Evolutionary conservation across 2,888 invertebrate species (phyloP), one percentile per base, ranked within the genome.

Genomic region (Branchipolynoe longqiensis): DNA sequence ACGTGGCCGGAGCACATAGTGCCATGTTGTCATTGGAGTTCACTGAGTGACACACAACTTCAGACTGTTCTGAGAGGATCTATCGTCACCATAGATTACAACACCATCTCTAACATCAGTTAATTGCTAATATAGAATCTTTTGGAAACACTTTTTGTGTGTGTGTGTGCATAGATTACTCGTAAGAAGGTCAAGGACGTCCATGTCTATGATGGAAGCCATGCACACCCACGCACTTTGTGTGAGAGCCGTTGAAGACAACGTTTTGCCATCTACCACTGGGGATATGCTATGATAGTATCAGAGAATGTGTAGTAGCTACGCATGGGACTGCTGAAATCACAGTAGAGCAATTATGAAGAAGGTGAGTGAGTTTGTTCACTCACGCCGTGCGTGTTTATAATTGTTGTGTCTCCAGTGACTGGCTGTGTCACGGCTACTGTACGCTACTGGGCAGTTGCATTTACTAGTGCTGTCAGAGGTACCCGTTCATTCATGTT

Each of bases 191-290:
- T 83, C 83, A 83, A 83, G 83, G 83, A 83, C 83, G 64, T 64
- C 36, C 59, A 40, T 33, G 41, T 59, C 58, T 59, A 83, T 83
- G 83, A 62, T 62, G 83, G 83, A 83, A 83, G 83, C 83, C 83
- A 62, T 83, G 83, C 58, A 59, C 83, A 62, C 83, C 83, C 83
- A 83, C 83, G 58, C 83, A 83, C 58, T 62, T 82, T 83, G 83
- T 82, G 56, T 58, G 38, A 4, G 78, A 78, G 48, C 78, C 54
- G 54, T 78, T 78, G 78, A 78, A 78, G 78, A 54, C 78, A 78
- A 78, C 48, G 78, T 78, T 78, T 78, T 78, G 48, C 6, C 48
- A 31, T 48, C 54, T 78, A 78, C 78, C 54, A 54, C 41, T 41
- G 48, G 54, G 48, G 78, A 54, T 48, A 78, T 1, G 41, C 41